phyloP scores from a whole-genome alignment of 2,113 vertebrate genomes.

The Erythrolamprus reginae region DNA sequence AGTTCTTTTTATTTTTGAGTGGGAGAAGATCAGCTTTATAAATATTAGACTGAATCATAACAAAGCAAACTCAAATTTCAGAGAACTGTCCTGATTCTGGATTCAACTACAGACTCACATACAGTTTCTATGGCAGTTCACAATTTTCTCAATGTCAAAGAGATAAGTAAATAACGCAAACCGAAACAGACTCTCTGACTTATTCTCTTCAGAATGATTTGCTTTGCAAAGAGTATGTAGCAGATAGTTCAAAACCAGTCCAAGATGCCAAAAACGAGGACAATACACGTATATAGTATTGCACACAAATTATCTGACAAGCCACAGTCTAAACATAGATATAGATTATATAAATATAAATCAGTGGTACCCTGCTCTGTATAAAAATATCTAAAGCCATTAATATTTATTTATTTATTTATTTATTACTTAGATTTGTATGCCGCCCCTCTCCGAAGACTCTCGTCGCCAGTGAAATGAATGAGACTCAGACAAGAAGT shows the following conservation, averaged over 20 bases:
- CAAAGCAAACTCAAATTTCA: background rate
- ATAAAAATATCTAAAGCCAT: background rate
- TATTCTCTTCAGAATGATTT: background rate
- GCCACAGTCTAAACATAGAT: background rate
- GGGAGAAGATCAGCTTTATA: background rate
- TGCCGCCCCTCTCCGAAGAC: too few species aligned
- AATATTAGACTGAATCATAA: background rate
- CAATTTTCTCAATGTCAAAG: background rate
- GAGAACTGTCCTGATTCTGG: background rate
- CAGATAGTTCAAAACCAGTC: background rate
- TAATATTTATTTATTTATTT: background rate
- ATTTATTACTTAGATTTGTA: too few species aligned
- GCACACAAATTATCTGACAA: background rate
- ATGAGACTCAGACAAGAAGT: too few species aligned
- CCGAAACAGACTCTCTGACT: background rate
- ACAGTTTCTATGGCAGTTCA: background rate
- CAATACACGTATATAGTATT: background rate
- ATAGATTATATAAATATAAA: background rate
- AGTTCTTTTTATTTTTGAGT: background rate
- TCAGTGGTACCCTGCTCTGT: background rate
- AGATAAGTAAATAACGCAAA: background rate
- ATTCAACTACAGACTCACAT: background rate
- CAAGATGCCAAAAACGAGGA: background rate
- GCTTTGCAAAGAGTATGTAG: background rate
- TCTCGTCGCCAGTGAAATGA: too few species aligned